phyloP scores from a whole-genome alignment of 2,888 invertebrate species.

The Nycteola revayana region DNA sequence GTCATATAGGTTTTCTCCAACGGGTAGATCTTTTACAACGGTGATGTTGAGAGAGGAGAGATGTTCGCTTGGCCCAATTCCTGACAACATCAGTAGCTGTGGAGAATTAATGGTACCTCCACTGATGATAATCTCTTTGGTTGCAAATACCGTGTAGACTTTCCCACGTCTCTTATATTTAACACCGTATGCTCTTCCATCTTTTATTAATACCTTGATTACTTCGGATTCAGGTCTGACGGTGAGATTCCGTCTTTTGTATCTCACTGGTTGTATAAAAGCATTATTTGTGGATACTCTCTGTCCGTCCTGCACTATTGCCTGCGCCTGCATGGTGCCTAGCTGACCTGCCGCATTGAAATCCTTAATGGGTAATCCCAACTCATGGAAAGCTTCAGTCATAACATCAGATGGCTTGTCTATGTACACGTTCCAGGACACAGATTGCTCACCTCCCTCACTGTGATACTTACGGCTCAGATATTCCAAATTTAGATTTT shows the following conservation, averaged over 20 bases:
- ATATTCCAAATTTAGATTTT: slow-evolving; percentile 75
- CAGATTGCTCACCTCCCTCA: slow-evolving; percentile 80
- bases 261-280: slow-evolving; percentile 83
- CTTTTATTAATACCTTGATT: slow-evolving; percentile 77
- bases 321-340: slow-evolving; percentile 82
- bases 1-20: slow-evolving; percentile 59
- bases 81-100: slow-evolving; percentile 61
- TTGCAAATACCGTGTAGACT: slow-evolving; percentile 44
- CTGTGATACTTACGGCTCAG: slow-evolving; percentile 81
- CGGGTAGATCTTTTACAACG: slow-evolving; percentile 48
- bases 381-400: slow-evolving; percentile 80
- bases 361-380: slow-evolving; percentile 77
- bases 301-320: slow-evolving; percentile 74
- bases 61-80: slow-evolving; percentile 56
- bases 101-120: slow-evolving; percentile 58
- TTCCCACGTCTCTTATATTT: slow-evolving; percentile 40
- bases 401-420: slow-evolving; percentile 79
- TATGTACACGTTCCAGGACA: slow-evolving; percentile 82
- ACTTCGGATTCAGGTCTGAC: slow-evolving; percentile 76
- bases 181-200: slow-evolving; percentile 51
- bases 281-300: slow-evolving; percentile 83
- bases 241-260: slow-evolving; percentile 68
- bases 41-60: slow-evolving; percentile 43
- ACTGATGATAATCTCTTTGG: slow-evolving; percentile 59
- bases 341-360: slow-evolving; percentile 76